Evolutionary conservation across 2,888 invertebrate species (phyloP).

Genomic region (Isotomurus palustris): DNA sequence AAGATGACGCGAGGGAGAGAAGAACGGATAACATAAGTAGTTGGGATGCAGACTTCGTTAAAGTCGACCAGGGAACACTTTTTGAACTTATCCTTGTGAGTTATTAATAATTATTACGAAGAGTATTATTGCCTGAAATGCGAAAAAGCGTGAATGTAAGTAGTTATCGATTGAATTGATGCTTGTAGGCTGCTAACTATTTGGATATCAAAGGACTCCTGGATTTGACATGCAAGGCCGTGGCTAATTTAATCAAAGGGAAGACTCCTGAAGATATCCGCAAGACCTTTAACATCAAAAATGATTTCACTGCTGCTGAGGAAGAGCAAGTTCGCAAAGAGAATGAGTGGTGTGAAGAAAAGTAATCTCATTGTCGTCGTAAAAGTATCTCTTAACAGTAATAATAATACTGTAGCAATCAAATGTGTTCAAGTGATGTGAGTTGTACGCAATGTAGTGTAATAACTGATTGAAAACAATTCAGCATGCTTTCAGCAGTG

Average conservation of each 20-base stretch:
- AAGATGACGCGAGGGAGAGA: constrained; percentile 96
- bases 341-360: constrained; percentile 91
- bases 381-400: too few relatives aligned
- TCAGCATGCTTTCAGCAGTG: too few relatives aligned
- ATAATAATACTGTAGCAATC: too few relatives aligned
- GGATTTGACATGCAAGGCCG: constrained; percentile 97
- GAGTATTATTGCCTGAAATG: neutral
- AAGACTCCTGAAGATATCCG: constrained; percentile 95
- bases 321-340: constrained; percentile 95
- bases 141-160: neutral
- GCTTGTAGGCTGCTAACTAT: constrained; percentile 77
- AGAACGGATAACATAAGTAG: constrained; percentile 98
- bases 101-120: neutral
- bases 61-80: constrained; percentile 94
- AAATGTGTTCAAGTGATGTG: too few relatives aligned
- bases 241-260: constrained; percentile 97
- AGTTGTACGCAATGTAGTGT: too few relatives aligned
- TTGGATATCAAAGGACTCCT: constrained; percentile 90
- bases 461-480: too few relatives aligned
- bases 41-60: constrained; percentile 98
- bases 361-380: too few relatives aligned
- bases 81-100: constrained; percentile 83
- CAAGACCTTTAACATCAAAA: constrained; percentile 94
- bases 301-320: constrained; percentile 91
- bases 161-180: neutral